Base-by-base conservation (phyloP, 2,797 vertebrate genomes). In the Poecilia gillii region DNA sequence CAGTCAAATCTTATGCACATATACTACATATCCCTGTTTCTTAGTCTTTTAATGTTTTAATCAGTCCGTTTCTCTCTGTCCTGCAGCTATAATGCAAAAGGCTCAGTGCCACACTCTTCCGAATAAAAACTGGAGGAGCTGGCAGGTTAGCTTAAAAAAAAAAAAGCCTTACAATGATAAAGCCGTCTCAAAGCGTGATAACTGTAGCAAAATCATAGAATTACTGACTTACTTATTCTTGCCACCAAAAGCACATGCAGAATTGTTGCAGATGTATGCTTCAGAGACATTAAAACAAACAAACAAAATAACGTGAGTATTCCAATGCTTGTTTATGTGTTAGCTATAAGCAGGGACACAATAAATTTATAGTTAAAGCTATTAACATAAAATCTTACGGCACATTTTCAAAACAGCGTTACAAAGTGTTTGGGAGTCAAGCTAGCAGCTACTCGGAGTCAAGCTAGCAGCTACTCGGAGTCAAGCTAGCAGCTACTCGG, bases 221-320 rank as follows among this genome's bases (percentile, higher is more conserved):
- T 71, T 87, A 87, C 81, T 59, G 14, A 82, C 75, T 78, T 75
- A 84, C 82, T 87, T 43, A 33, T 88, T 86, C 87, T 88, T 49
- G 84, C 86, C 79, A 88, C 90, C 87, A 79, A 89, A 93, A 94
- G 90, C 92, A 91, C 93, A 94, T 94, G 93, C 92, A 94, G 79
- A 91, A 85, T 83, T 91, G 78, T 90, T 85, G 89, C 88, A 91
- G 90, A 93, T 84, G 86, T 77, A 92, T 84, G 89, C 85, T 89
- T 86, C 82, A 91, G 90, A 87, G 84, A 92, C 87, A 87, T 85
- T 87, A 74, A 91, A 41, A 70, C 9, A 68, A 70, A 68, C 16
- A 66, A 70, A 43, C 3, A 70, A 68, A 41, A 91, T 87, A 80
- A 87, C 79, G 90, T 90, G 90, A 91, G 79, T 85, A 87, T 78